phyloP scores from a whole-genome alignment of 2,888 invertebrate species.

The Mystacides longicornis region DNA sequence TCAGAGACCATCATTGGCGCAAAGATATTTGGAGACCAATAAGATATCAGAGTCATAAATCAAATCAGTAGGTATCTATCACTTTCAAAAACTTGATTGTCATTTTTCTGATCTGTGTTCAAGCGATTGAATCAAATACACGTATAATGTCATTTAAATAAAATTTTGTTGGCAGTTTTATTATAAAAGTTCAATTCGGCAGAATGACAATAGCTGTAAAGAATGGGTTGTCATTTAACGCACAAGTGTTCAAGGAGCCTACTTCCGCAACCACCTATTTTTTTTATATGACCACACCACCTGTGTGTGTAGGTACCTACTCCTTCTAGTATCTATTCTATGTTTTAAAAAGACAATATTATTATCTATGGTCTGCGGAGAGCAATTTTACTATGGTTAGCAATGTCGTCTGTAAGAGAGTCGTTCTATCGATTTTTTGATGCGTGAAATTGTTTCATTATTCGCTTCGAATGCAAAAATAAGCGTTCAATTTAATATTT shows the following conservation, averaged over 20 bases:
- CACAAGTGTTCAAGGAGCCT: constrained; percentile 24
- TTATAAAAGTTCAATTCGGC: neutral
- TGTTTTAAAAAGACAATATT: neutral
- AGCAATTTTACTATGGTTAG: no score
- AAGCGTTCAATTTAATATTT: no score
- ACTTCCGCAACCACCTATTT: constrained; percentile 20
- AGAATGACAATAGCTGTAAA: neutral
- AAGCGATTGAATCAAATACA: no score
- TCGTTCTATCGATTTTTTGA: constrained; percentile 10
- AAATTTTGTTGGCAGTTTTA: no score
- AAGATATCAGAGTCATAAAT: no score
- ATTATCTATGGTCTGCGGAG: neutral
- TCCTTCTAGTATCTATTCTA: neutral
- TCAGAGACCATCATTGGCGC: no score
- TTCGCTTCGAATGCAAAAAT: neutral
- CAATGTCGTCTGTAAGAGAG: no score
- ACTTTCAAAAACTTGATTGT: no score
- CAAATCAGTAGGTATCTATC: no score
- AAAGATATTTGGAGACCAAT: no score
- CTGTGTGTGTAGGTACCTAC: constrained; percentile 7
- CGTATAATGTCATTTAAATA: no score
- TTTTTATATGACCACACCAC: constrained; percentile 12
- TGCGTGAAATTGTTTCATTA: constrained; percentile 19
- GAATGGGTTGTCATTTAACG: constrained; percentile 13
- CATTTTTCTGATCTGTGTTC: no score